phyloP scores from a whole-genome alignment of 1,140 invertebrate genomes.

The Drosophila guanche region DNA sequence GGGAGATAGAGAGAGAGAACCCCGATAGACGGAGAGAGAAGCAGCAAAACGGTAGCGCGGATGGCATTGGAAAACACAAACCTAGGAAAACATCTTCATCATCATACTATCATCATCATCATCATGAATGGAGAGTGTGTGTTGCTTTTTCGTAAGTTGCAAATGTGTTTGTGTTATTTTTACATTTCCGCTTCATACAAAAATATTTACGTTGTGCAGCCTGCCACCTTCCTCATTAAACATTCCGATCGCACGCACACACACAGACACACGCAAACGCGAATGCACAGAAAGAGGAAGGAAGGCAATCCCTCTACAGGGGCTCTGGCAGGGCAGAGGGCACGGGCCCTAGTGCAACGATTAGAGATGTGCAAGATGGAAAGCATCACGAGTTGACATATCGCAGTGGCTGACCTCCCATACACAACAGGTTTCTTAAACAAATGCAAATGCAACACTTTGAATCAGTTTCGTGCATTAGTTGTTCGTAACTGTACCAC shows the following conservation, averaged over 20 bases:
- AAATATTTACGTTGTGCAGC: conserved; percentile 63
- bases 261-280: conserved; percentile 15
- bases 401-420: too few species aligned
- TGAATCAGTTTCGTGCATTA: too few species aligned
- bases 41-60: conserved; percentile 18
- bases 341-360: background rate
- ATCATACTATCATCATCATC: conserved; percentile 10
- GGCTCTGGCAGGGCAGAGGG: conserved; percentile 3
- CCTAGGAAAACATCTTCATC: conserved; percentile 41
- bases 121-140: too few species aligned
- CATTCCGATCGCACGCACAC: conserved; percentile 59
- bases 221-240: conserved; percentile 35
- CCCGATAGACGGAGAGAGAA: conserved; percentile 4
- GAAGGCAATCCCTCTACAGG: conserved; percentile 1
- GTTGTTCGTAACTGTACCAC: too few species aligned
- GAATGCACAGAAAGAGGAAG: background rate
- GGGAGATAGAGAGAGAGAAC: conserved; percentile 1
- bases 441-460: too few species aligned
- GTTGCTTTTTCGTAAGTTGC: conserved; percentile 52
- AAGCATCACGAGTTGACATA: too few species aligned
- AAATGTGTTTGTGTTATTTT: conserved; percentile 78
- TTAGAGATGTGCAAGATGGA: too few species aligned
- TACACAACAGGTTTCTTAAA: too few species aligned
- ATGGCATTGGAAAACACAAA: conserved; percentile 57
- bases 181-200: conserved; percentile 78